Conservation (phyloP, 2,113 vertebrate genomes). For the Aythya baeri region DNA sequence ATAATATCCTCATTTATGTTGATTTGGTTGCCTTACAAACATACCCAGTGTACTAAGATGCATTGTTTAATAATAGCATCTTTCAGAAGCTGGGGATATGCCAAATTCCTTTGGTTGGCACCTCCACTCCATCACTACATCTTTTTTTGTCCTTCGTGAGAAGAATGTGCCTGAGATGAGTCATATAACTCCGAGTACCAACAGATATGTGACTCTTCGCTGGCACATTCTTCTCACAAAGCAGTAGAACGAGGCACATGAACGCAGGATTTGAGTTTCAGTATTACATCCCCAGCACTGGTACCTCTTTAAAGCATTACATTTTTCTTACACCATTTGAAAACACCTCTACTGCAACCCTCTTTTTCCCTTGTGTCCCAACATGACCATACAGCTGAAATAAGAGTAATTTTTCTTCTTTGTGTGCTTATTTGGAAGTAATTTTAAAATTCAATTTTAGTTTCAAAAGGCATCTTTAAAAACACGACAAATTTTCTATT, state of each 20-base stretch:
- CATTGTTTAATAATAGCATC: not conserved
- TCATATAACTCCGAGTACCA: not conserved
- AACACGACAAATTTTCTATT: not conserved
- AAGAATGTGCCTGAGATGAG: not conserved
- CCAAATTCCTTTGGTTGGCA: not conserved
- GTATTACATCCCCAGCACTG: not conserved
- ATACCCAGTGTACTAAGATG: not conserved
- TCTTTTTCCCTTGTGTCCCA: not conserved
- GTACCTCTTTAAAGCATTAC: not conserved
- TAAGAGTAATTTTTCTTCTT: not conserved
- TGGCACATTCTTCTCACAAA: not conserved
- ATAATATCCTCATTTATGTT: not conserved
- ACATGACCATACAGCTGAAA: not conserved
- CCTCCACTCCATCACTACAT: not conserved
- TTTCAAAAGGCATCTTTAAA: not conserved
- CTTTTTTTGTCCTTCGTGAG: not conserved
- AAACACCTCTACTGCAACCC: not conserved
- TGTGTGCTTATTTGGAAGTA: not conserved
- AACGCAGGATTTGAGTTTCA: not conserved
- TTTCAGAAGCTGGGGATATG: not conserved
- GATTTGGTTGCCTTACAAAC: not conserved
- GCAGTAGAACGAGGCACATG: not conserved
- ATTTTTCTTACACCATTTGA: not conserved
- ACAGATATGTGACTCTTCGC: not conserved
- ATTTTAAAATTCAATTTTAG: not conserved